Evolutionary conservation across 2,113 vertebrate species (phyloP).

Genomic region (Sylvia atricapilla): DNA sequence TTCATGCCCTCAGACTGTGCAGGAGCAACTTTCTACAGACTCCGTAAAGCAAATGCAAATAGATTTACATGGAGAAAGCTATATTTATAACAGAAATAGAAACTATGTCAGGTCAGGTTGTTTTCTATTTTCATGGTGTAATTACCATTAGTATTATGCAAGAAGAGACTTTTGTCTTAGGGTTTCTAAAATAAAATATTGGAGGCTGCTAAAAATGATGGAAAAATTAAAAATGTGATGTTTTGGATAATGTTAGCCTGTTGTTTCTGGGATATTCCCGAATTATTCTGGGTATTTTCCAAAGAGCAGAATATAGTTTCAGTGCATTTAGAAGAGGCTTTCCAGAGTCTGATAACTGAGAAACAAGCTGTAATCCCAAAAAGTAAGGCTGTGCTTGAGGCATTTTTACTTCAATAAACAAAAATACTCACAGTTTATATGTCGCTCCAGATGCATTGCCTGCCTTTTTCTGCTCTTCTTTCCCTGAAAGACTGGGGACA

Average conservation of each 20-base stretch:
- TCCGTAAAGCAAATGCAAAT: background rate
- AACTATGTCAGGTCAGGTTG: background rate
- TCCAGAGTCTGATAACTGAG: background rate
- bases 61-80: background rate
- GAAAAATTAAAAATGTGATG: background rate
- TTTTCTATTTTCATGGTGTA: background rate
- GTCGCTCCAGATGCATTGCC: background rate
- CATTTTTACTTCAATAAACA: background rate
- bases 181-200: background rate
- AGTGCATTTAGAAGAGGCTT: background rate
- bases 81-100: conserved; percentile 12
- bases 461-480: background rate
- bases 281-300: background rate
- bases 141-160: background rate
- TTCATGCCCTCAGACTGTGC: background rate
- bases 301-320: background rate
- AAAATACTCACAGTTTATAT: background rate
- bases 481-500: background rate
- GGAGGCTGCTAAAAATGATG: background rate
- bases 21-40: background rate
- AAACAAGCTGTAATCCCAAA: background rate
- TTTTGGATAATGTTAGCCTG: background rate
- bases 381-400: background rate
- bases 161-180: background rate
- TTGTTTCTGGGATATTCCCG: background rate